phyloP scores from a whole-genome alignment of 2,888 invertebrate species.

The Syrphus vitripennis region DNA sequence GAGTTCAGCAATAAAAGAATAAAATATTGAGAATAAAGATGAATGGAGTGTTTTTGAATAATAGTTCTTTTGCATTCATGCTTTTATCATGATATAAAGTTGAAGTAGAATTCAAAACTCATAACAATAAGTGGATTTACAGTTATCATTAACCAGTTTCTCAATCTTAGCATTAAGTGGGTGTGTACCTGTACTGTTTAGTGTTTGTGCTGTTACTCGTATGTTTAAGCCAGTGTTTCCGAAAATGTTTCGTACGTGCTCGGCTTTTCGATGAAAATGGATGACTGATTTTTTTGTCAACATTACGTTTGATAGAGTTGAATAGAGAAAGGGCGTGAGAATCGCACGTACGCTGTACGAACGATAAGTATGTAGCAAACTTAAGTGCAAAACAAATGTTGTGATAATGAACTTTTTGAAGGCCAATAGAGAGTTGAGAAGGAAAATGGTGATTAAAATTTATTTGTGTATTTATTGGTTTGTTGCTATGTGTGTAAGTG shows the following conservation, averaged over 20 bases:
- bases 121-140: too few relatives aligned
- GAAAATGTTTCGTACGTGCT: conserved; percentile 49
- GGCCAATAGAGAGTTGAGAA: conserved; percentile 14
- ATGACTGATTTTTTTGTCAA: conserved; percentile 29
- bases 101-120: too few relatives aligned
- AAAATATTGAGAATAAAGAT: too few relatives aligned
- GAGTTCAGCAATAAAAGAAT: too few relatives aligned
- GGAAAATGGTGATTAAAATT: neutral
- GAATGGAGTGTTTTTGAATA: too few relatives aligned
- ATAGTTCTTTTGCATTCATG: too few relatives aligned
- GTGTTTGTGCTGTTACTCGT: neutral
- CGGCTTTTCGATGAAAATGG: conserved; percentile 52
- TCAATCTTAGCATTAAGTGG: neutral
- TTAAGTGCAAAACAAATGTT: conserved; percentile 21
- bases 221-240: conserved; percentile 21
- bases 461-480: neutral
- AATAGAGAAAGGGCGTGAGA: conserved; percentile 54
- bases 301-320: conserved; percentile 55
- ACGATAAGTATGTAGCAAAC: neutral
- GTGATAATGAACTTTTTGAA: conserved; percentile 53
- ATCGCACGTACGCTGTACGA: conserved; percentile 19
- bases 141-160: neutral
- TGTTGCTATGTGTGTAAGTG: neutral
- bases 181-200: neutral
- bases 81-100: too few relatives aligned